These are phyloP conservation scores for Galleria mellonella DNA, from an alignment of 1,140 invertebrate genomes.

Conservation along the genomic window DNA sequence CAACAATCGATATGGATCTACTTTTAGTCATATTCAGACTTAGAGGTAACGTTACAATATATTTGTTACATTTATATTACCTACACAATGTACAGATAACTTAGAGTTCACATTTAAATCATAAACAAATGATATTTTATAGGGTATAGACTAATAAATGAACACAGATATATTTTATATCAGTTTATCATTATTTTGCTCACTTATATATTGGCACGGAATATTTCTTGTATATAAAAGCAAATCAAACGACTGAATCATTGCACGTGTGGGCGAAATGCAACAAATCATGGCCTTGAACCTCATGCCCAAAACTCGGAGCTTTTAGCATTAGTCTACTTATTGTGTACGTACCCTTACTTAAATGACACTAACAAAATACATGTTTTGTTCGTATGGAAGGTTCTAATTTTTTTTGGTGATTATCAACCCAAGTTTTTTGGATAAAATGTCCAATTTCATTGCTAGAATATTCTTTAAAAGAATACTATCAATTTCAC, in stretches of 20 bases:
- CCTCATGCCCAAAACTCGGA: slow-evolving; percentile 15
- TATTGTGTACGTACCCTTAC: no score
- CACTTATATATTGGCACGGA: neutral
- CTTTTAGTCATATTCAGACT: neutral
- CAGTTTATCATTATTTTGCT: no score
- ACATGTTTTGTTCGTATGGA: slow-evolving; percentile 11
- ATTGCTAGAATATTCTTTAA: no score
- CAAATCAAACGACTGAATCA: slow-evolving; percentile 40
- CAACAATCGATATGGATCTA: slow-evolving; percentile 8
- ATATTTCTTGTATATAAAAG: slow-evolving; percentile 17
- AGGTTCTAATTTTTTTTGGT: no score
- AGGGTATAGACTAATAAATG: neutral
- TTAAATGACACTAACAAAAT: slow-evolving; percentile 4
- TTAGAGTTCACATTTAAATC: no score
- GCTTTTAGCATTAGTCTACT: neutral
- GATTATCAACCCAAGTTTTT: no score
- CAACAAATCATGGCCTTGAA: slow-evolving; percentile 44
- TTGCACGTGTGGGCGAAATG: slow-evolving; percentile 36
- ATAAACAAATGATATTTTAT: no score
- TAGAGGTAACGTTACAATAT: no score
- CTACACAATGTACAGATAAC: neutral
- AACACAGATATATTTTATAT: neutral
- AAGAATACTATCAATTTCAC: no score
- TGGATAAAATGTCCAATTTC: no score
- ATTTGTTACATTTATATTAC: neutral